Conservation (phyloP, 2,888 invertebrate genomes). For the Epicampocera succincta region DNA sequence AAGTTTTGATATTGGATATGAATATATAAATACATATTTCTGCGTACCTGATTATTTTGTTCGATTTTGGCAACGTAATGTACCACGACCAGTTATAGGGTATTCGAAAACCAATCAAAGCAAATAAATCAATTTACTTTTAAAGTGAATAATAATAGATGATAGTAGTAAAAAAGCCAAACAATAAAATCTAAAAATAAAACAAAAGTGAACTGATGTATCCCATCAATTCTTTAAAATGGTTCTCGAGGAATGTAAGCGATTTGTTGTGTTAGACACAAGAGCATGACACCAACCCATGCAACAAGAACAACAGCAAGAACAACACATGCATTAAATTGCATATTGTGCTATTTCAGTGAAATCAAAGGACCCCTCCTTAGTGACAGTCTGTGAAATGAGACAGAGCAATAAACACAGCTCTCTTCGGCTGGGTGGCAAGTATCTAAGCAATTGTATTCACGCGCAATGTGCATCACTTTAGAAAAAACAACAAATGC, state of each 20-base stretch:
- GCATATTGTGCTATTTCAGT: conserved; percentile 51
- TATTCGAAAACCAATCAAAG: conserved; percentile 67
- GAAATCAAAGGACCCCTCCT: conserved; percentile 72
- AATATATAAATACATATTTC: no score
- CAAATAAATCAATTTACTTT: conserved; percentile 78
- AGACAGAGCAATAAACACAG: conserved; percentile 16
- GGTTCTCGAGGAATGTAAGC: conserved; percentile 75
- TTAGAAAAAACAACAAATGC: conserved; percentile 63
- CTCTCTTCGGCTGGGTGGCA: conserved; percentile 7
- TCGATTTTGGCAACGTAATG: no score
- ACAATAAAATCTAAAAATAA: conserved; percentile 17
- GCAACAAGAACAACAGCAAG: conserved; percentile 34
- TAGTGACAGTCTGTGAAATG: conserved; percentile 67
- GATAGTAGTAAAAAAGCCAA: not conserved
- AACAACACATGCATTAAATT: conserved; percentile 66
- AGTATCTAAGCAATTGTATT: not conserved
- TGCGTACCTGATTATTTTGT: no score
- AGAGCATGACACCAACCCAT: conserved; percentile 66
- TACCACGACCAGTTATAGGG: not conserved
- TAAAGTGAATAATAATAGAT: conserved; percentile 74
- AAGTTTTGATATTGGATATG: no score
- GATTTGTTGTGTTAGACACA: conserved; percentile 77
- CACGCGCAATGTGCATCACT: conserved; percentile 36
- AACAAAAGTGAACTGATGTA: conserved; percentile 62
- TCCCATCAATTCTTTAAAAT: conserved; percentile 78